Evolutionary conservation across 2,113 vertebrate genomes (phyloP).

Genomic region (Rhinopomastus cyanomelas): DNA sequence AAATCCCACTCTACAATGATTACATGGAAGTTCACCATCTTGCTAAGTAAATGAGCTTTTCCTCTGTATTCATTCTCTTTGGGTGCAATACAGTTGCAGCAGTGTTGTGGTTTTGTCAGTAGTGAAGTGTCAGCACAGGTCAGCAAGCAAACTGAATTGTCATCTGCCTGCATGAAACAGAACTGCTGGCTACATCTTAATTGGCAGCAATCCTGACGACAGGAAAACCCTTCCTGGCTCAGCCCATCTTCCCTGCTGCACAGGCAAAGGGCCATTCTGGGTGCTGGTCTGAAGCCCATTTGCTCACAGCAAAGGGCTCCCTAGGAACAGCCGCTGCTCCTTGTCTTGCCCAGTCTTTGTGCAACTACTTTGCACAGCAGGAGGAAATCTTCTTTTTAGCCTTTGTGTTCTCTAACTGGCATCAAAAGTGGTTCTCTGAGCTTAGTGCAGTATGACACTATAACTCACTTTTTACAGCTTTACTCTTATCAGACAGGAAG

Average conservation of each 20-base stretch:
- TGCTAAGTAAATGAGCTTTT: neutral
- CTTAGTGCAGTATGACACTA: constrained; percentile 36
- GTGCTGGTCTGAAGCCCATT: neutral
- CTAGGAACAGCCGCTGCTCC: neutral
- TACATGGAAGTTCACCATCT: neutral
- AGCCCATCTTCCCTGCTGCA: neutral
- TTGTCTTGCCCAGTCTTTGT: neutral
- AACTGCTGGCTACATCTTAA: neutral
- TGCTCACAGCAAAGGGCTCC: neutral
- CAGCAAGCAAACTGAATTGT: constrained; percentile 29
- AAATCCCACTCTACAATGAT: neutral
- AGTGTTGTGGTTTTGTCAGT: neutral
- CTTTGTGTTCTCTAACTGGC: neutral
- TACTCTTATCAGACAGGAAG: neutral
- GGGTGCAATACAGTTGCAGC: neutral
- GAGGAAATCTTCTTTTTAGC: neutral
- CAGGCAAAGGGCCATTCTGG: neutral
- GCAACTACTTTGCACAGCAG: neutral
- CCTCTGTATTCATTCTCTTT: neutral
- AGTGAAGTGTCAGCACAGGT: neutral
- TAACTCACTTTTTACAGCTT: neutral
- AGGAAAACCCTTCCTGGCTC: neutral
- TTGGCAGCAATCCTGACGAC: neutral
- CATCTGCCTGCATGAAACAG: neutral
- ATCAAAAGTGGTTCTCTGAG: constrained; percentile 27